Evolutionary conservation across 2,113 vertebrate genomes (phyloP).

Genomic region (Corvus hawaiiensis): DNA sequence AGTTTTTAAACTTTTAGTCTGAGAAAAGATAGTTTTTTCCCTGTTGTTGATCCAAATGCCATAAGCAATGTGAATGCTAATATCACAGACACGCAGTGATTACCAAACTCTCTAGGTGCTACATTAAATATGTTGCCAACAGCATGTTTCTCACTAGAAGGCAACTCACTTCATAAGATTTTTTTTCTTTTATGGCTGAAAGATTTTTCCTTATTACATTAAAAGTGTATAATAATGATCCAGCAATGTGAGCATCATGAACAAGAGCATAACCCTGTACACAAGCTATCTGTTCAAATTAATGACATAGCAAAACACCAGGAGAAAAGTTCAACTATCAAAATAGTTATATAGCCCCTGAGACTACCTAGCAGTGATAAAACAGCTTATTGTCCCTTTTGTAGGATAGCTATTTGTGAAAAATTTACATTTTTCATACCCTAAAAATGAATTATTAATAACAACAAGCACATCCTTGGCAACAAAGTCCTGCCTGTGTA

Average conservation of each 20-base stretch:
- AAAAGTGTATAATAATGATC: background rate
- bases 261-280: background rate
- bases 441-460: constrained; percentile 3
- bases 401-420: background rate
- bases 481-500: background rate
- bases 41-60: constrained; percentile 25
- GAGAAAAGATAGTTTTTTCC: background rate
- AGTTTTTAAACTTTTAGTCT: constrained; percentile 41
- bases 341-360: background rate
- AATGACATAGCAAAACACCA: background rate
- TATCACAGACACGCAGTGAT: background rate
- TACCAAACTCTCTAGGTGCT: constrained; percentile 23
- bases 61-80: constrained; percentile 12
- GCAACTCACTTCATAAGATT: background rate
- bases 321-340: background rate
- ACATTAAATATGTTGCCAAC: constrained; percentile 17
- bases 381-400: constrained; percentile 2
- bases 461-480: background rate
- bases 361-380: background rate
- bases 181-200: background rate
- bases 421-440: background rate
- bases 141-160: constrained; percentile 57
- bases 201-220: background rate
- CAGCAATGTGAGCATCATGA: background rate
- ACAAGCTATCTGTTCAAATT: background rate